Conservation (phyloP, 1,140 invertebrate species). For the Zophobas morio region DNA sequence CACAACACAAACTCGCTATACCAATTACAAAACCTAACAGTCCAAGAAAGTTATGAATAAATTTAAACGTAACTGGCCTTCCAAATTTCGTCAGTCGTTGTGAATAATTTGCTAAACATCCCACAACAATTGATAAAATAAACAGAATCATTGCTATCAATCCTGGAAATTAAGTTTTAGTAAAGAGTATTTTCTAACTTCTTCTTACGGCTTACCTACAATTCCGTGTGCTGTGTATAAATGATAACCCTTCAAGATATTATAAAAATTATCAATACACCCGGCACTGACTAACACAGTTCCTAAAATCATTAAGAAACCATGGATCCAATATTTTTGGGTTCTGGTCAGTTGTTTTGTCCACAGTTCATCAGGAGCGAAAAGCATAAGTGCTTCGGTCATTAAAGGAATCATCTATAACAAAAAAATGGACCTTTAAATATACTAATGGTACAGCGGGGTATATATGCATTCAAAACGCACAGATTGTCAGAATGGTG, state of each 20-base stretch:
- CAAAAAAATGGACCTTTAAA: no score
- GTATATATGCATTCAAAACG: no score
- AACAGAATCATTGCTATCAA: constrained; percentile 10
- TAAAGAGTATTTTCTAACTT: not conserved
- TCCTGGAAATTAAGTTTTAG: constrained; percentile 19
- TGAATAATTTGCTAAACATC: constrained; percentile 16
- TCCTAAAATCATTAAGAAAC: constrained; percentile 53
- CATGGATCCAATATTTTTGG: constrained; percentile 58
- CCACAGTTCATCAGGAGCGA: constrained; percentile 59
- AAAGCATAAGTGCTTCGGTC: constrained; percentile 59
- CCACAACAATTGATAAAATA: constrained; percentile 14
- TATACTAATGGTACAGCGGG: no score
- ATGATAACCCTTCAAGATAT: constrained; percentile 53
- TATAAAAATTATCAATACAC: constrained; percentile 51
- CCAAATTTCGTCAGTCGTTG: not conserved
- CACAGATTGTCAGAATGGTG: no score
- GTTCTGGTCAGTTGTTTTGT: constrained; percentile 51
- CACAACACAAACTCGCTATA: constrained; percentile 58
- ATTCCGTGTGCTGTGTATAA: constrained; percentile 59
- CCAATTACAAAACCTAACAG: constrained; percentile 57
- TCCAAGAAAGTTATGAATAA: constrained; percentile 57
- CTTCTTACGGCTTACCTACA: constrained; percentile 47
- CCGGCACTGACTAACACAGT: constrained; percentile 56
- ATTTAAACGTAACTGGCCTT: constrained; percentile 52
- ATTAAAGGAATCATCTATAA: constrained; percentile 58